Base-by-base conservation (phyloP, 2,888 invertebrate species). In the Apodemia hepburni region DNA sequence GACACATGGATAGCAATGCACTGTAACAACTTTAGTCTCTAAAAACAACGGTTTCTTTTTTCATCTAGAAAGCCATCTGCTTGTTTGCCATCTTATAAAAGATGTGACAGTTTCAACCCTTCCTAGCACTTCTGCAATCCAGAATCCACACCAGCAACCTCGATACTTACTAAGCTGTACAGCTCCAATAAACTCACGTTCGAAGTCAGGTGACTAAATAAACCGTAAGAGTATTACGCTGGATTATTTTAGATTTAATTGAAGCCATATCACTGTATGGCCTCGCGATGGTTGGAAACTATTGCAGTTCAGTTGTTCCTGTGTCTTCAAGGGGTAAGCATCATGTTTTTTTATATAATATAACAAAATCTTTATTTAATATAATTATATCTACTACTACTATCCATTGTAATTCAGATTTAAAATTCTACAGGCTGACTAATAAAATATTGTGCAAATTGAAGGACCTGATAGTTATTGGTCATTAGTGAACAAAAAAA, bases 241-340 rank as follows among this genome's bases (percentile, higher is more conserved):
- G 68, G 69, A 70, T 71, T 70, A 70, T 60, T 59, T 65, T 35
- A 80, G 72, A 75, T 82, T 81, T 85, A 85, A 85, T 84, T 64
- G 88, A 90, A 87, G 87, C 88, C 88, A 75, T 68, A 63, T 80
- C 85, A 87, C 84, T 84, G 79, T 75, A 73, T 71, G 87, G 74
- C 67, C 70, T 87, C 85, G 17, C 63, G 42, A 33, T 33, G 54
- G 45, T 54, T 51, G 61, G 60, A 38, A 51, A 58, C 64, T 61
- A 69, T 68, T 68, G 61, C 51, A 61, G 62, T 60, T 45, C 64
- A 58, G 67, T 63, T 62, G 65, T 61, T 54, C 54, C 54, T 54
- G 54, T 54, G 5, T 5, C 54, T 54, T 54, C 54, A 54, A 12
- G 15, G 54, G 54, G 54, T 54, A 54, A 54, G 54, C 54, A 54